Percentiles rank a stretch among this genome's conserved stretches.
Evolutionary conservation across 2,113 vertebrate species (phyloP).

Genomic region (cattle (Bos taurus)): ARS-UCD2.0 NC_037336.1:89685001-89685500

Average conservation of each 20-base stretch:
- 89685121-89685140: no score
- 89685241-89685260: not conserved
- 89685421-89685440: not conserved
- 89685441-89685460: not conserved
- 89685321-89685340: no score
- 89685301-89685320: not conserved
- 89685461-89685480: not conserved
- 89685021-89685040: no score
- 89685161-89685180: not conserved
- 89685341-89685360: not conserved
- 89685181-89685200: not conserved
- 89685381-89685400: not conserved
- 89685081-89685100: no score
- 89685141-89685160: not conserved
- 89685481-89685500: not conserved
- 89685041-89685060: no score
- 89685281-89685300: not conserved
- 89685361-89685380: not conserved
- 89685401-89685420: not conserved
- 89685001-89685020: no score
- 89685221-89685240: not conserved
- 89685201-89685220: not conserved
- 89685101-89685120: no score
- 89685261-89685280: not conserved
- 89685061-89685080: no score